Percentiles rank a stretch among this genome's conserved stretches.
Evolutionary conservation across 1,140 invertebrate species (phyloP).

Genomic region (Reticulitermes speratus): DNA sequence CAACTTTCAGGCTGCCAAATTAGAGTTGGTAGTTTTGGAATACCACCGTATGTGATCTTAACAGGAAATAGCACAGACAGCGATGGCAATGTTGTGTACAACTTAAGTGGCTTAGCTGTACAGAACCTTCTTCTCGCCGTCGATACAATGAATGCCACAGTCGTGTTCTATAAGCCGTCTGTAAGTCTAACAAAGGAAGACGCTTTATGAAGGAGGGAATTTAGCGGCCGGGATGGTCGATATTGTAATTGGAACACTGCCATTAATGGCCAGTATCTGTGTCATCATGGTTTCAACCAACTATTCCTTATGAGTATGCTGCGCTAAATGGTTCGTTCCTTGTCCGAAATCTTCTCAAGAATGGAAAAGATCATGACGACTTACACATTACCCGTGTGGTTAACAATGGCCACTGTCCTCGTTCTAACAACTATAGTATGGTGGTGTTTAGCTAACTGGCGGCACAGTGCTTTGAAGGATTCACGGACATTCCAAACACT

Average conservation of each 20-base stretch:
- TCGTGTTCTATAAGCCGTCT: not conserved
- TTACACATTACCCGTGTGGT: not conserved
- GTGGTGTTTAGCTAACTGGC: no score
- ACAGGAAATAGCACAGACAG: not conserved
- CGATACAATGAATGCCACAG: not conserved
- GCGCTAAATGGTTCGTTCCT: not conserved
- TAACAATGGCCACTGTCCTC: not conserved
- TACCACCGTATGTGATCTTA: not conserved
- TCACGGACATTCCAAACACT: no score
- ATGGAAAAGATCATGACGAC: not conserved
- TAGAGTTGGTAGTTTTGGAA: not conserved
- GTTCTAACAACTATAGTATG: no score
- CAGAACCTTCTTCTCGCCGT: not conserved
- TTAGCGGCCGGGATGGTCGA: not conserved
- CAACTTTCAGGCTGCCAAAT: not conserved
- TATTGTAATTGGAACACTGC: not conserved
- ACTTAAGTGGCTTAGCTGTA: not conserved
- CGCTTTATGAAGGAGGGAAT: no score
- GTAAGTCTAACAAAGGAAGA: no score
- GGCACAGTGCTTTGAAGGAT: no score
- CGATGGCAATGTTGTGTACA: not conserved
- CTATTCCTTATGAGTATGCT: not conserved
- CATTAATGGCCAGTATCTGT: not conserved
- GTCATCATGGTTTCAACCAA: not conserved
- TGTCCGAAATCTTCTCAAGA: not conserved